These are phyloP conservation scores for Loriculus beryllinus DNA, from an alignment of 2,797 vertebrate genomes.

Conservation along the genomic window DNA sequence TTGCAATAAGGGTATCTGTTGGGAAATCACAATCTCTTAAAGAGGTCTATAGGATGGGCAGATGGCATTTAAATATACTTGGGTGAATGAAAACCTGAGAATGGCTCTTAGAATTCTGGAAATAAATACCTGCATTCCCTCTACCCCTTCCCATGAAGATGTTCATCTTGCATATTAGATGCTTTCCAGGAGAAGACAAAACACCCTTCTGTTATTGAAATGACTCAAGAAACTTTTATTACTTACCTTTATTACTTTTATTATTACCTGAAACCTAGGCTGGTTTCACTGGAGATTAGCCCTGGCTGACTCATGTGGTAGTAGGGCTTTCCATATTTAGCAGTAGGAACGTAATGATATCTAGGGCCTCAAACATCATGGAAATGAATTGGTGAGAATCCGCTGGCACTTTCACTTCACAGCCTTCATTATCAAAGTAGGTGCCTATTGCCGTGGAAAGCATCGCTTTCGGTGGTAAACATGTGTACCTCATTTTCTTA, in stretches of 20 bases:
- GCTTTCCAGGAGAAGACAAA: neutral
- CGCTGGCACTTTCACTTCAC: neutral
- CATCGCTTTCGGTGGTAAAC: neutral
- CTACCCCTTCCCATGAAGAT: neutral
- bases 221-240: neutral
- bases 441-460: neutral
- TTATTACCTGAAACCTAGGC: neutral
- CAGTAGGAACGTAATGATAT: rapidly evolving
- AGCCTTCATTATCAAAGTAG: neutral
- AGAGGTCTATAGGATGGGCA: neutral
- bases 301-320: neutral
- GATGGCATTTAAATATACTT: neutral
- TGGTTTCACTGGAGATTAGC: neutral
- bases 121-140: neutral
- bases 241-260: neutral
- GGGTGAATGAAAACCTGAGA: neutral
- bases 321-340: neutral
- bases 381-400: neutral
- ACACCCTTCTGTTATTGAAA: neutral
- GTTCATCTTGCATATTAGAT: neutral
- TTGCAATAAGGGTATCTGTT: neutral
- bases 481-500: neutral
- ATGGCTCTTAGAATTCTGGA: neutral
- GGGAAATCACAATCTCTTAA: neutral
- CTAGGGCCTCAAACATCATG: neutral